Evolutionary conservation across 2,888 invertebrate genomes (phyloP).

Genomic region (Drosophila trichaetosa): DNA sequence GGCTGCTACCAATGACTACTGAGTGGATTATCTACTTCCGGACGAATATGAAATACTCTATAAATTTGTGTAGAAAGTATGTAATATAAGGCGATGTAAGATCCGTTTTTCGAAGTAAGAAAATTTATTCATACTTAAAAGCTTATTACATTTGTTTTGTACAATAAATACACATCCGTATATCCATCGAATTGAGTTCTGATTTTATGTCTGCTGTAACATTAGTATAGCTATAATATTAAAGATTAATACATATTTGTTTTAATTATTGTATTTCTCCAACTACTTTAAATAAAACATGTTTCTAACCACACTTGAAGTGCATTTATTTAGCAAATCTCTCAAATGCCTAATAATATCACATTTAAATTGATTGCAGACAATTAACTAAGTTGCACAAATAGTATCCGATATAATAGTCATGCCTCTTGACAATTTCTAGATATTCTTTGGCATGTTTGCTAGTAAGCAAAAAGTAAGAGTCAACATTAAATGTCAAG

Average conservation of each 20-base stretch:
- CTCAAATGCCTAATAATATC: neutral
- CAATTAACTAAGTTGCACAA: neutral
- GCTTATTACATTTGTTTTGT: neutral
- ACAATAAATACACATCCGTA: neutral
- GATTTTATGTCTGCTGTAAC: neutral
- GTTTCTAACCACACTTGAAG: neutral
- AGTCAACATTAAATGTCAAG: slow-evolving; percentile 54
- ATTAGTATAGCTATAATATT: neutral
- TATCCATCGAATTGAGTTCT: neutral
- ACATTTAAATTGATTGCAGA: neutral
- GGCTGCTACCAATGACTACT: neutral
- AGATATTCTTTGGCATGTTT: neutral
- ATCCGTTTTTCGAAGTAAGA: neutral
- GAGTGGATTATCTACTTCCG: neutral
- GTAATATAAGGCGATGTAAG: neutral
- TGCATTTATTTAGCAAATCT: neutral
- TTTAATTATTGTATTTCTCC: neutral
- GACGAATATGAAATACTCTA: slow-evolving; percentile 25
- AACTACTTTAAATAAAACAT: neutral
- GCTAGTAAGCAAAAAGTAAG: slow-evolving; percentile 29
- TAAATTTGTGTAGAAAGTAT: neutral
- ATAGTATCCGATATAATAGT: neutral
- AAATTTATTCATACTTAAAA: neutral
- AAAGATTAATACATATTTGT: neutral
- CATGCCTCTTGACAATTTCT: neutral